These are phyloP conservation scores for Raja brachyura DNA, from an alignment of 2,113 vertebrate species.

Conservation along the genomic window DNA sequence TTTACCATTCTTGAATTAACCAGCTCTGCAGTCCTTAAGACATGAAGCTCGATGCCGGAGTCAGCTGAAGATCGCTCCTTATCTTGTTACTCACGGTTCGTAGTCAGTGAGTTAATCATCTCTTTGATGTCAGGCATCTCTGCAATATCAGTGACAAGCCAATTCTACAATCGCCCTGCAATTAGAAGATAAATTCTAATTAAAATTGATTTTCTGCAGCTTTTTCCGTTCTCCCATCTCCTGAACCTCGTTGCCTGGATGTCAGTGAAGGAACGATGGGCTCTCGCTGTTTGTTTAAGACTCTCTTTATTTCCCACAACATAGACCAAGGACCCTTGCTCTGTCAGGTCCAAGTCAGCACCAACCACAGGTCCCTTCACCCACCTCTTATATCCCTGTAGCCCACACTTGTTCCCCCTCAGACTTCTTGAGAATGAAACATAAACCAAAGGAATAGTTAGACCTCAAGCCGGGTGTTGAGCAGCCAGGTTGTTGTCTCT, in stretches of 20 bases:
- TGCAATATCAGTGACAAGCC: conserved; percentile 68
- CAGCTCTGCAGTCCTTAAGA: conserved; percentile 53
- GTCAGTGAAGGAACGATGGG: not conserved
- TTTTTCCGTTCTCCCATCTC: not conserved
- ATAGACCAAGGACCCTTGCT: too few relatives aligned
- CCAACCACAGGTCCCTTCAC: too few relatives aligned
- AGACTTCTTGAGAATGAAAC: too few relatives aligned
- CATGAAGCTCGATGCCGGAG: conserved; percentile 41
- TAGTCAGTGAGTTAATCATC: conserved; percentile 69
- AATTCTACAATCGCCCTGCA: conserved; percentile 70
- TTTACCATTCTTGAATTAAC: conserved; percentile 44
- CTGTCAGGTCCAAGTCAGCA: too few relatives aligned
- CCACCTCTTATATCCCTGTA: too few relatives aligned
- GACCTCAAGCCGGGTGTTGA: too few relatives aligned
- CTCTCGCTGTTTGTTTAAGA: not conserved
- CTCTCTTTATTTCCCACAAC: too few relatives aligned
- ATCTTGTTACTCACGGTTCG: conserved; percentile 55
- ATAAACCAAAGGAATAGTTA: too few relatives aligned
- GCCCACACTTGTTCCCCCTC: too few relatives aligned
- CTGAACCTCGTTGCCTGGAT: not conserved
- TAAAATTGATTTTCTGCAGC: conserved; percentile 67
- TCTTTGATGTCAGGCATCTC: conserved; percentile 64
- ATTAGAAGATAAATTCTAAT: conserved; percentile 75
- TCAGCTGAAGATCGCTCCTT: conserved; percentile 61
- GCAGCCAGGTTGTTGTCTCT: too few relatives aligned